phyloP scores from a whole-genome alignment of 2,888 invertebrate genomes.

The Hanleya hanleyi region DNA sequence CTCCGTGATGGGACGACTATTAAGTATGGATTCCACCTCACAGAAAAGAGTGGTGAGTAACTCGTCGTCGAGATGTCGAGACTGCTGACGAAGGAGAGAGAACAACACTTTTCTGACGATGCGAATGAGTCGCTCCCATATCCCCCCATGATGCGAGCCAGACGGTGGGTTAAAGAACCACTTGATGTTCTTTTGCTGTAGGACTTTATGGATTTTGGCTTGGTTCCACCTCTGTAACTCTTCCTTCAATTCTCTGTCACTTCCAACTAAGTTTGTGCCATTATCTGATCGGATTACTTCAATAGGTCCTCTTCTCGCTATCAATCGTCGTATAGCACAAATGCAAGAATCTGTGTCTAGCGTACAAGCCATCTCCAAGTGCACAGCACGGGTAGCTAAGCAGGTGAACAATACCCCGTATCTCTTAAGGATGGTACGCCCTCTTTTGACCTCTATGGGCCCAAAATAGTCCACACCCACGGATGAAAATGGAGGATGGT shows the following conservation, averaged over 20 bases:
- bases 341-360: conserved; percentile 20
- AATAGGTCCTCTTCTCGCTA: not conserved
- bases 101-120: not conserved
- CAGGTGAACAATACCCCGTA: conserved; percentile 29
- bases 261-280: not conserved
- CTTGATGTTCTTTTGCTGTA: not conserved
- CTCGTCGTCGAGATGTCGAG: not conserved
- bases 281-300: not conserved
- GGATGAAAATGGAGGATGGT: not conserved
- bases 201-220: not conserved
- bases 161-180: not conserved
- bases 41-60: not conserved
- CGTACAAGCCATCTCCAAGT: conserved; percentile 15
- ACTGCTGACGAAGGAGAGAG: not conserved
- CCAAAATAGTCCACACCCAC: conserved; percentile 25
- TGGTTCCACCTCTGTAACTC: not conserved
- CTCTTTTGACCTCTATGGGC: conserved; percentile 9
- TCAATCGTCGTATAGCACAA: conserved; percentile 10
- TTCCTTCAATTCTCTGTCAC: not conserved
- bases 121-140: not conserved
- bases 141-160: not conserved
- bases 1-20: not conserved
- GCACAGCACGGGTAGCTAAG: conserved; percentile 18
- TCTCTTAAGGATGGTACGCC: conserved; percentile 11
- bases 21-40: not conserved